phyloP scores from a whole-genome alignment of 35 echinoderm and acorn worm genomes.

The Strongylocentrotus purpuratus region DNA sequence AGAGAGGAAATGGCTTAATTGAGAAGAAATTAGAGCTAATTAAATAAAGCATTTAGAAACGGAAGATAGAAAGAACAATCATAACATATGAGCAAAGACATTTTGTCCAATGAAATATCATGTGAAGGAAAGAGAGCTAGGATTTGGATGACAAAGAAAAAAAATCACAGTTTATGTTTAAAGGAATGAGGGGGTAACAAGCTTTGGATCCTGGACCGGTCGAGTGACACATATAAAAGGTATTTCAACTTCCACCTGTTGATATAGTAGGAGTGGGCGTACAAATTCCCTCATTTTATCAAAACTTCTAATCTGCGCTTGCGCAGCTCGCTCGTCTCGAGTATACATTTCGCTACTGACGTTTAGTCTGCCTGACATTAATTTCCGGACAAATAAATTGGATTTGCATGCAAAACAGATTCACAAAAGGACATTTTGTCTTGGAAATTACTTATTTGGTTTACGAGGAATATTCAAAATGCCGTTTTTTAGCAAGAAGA shows the following conservation, averaged over 20 bases:
- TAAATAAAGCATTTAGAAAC: too few relatives aligned
- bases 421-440: not conserved
- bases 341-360: not conserved
- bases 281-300: not conserved
- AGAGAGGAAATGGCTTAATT: too few relatives aligned
- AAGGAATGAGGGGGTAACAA: too few relatives aligned
- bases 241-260: not conserved
- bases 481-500: slow-evolving; percentile 35
- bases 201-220: not conserved
- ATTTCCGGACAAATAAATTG: not conserved
- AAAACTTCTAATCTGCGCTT: not conserved
- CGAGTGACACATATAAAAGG: not conserved
- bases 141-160: too few relatives aligned
- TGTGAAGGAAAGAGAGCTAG: too few relatives aligned
- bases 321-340: not conserved
- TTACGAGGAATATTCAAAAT: slow-evolving; percentile 4
- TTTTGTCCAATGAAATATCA: too few relatives aligned
- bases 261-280: not conserved
- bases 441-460: not conserved
- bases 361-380: not conserved
- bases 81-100: too few relatives aligned
- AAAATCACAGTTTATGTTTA: too few relatives aligned
- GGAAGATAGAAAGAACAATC: too few relatives aligned
- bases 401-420: not conserved
- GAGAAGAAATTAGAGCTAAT: too few relatives aligned